Conservation (phyloP, 2,113 vertebrate genomes). For the Mixornis gularis region DNA sequence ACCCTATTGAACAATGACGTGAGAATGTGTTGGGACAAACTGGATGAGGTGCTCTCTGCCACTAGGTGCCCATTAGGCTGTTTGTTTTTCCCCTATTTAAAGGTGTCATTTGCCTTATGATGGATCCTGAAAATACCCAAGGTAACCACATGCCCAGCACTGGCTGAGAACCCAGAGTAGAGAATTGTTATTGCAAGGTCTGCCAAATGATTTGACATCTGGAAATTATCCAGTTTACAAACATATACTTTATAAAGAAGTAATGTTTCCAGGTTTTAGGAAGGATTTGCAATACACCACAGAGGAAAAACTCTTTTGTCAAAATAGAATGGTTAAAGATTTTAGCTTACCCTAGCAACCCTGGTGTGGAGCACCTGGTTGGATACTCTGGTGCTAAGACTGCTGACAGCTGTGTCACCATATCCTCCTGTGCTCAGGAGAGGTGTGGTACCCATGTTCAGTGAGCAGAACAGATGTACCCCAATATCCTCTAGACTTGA, state of each 20-base stretch:
- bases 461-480: background rate
- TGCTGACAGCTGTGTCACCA: background rate
- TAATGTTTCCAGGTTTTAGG: background rate
- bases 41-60: conserved; percentile 21
- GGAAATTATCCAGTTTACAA: conserved; percentile 44
- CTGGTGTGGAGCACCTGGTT: background rate
- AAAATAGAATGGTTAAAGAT: background rate
- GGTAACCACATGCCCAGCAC: background rate
- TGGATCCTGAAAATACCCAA: background rate
- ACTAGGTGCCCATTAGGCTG: background rate
- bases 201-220: background rate
- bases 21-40: conserved; percentile 14
- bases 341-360: background rate
- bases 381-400: background rate
- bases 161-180: background rate
- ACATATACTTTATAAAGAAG: background rate
- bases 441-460: background rate
- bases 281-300: background rate
- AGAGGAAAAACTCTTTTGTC: background rate
- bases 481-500: background rate
- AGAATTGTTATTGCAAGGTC: background rate
- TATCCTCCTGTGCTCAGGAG: background rate
- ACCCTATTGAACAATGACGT: background rate
- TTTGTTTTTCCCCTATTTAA: conserved; percentile 10
- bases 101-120: background rate